These are phyloP conservation scores for Anas platyrhynchos DNA, from an alignment of 2,113 vertebrate genomes.

Conservation along the genomic window DNA sequence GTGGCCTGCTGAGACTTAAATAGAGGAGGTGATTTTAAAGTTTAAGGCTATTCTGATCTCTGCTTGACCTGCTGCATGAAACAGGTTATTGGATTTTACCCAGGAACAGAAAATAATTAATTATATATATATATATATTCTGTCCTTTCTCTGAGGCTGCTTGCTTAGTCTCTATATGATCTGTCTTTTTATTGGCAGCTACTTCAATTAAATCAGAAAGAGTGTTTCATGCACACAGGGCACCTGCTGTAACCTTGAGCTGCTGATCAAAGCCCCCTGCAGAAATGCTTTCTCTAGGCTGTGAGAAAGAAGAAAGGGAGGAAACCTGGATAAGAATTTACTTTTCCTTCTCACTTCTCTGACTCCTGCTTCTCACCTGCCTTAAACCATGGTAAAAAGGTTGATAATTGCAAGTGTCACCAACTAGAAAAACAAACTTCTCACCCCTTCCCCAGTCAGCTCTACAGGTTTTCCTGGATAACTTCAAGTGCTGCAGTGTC, in stretches of 20 bases:
- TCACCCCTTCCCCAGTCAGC: neutral
- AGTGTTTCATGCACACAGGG: neutral
- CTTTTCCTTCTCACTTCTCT: neutral
- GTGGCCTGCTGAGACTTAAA: neutral
- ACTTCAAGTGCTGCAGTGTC: neutral
- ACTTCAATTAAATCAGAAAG: constrained; percentile 6
- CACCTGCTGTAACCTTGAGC: constrained; percentile 20
- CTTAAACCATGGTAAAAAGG: neutral
- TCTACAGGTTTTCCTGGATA: neutral
- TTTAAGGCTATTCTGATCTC: neutral
- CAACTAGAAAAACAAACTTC: neutral
- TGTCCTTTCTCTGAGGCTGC: neutral
- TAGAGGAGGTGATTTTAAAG: neutral
- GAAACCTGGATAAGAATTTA: neutral
- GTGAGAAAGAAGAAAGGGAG: neutral
- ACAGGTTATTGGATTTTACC: neutral
- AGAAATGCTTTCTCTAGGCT: neutral
- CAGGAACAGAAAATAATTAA: constrained; percentile 1
- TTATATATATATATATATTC: neutral
- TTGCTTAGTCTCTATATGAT: neutral
- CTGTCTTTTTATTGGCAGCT: constrained; percentile 16
- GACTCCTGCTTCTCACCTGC: neutral
- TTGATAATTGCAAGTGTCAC: neutral
- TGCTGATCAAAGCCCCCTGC: neutral
- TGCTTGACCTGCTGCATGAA: neutral